Evolutionary conservation across 2,113 vertebrate species (phyloP), one percentile per base, ranked within the genome.

Genomic region (Pluvialis apricaria): DNA sequence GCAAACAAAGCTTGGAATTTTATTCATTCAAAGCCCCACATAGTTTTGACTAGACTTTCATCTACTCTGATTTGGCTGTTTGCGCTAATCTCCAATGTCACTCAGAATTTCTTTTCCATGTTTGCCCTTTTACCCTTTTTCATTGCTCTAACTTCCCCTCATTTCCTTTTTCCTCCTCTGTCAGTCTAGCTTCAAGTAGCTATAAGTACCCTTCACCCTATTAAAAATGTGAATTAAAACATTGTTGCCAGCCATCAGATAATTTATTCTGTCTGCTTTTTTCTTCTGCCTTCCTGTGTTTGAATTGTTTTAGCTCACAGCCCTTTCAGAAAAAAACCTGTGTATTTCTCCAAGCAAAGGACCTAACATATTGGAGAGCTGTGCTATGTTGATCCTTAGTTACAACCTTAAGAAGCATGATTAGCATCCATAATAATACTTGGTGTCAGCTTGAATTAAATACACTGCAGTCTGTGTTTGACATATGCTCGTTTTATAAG

Each of bases 281-380:
- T 82, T 21, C 4, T 86, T 88, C 36, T 60, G 18, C 24, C 6
- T 86, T 92, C 16, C 19, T 61, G 45, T 68, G 20, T 49, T 92
- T 73, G 34, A 69, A 54, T 54, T 66, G 40, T 71, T 87, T 92
- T 61, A 72, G 19, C 15, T 73, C 14, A 32, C 15, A 88, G 16
- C 2, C 4, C 7, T 90, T 80, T 83, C 28, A 58, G 54, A 61
- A 11, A 85, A 25, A 25, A 44, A 1, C 0, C 1, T 0, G 0
- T 45, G 3, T 32, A 36, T 77, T 82, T 92, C 19, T 62, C 34
- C 54, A 81, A 61, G n/a, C 2, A 47, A 85, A 79, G 26, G 3
- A 36, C 4, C 3, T 54, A 76, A 34, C 28, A 15, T 15, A 11
- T 0, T 40, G 1, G 28, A 31, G 2, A 10, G 82, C 47, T 2